Evolutionary conservation across 2,113 vertebrate species (phyloP).

Genomic region (Urocynchramus pylzowi): DNA sequence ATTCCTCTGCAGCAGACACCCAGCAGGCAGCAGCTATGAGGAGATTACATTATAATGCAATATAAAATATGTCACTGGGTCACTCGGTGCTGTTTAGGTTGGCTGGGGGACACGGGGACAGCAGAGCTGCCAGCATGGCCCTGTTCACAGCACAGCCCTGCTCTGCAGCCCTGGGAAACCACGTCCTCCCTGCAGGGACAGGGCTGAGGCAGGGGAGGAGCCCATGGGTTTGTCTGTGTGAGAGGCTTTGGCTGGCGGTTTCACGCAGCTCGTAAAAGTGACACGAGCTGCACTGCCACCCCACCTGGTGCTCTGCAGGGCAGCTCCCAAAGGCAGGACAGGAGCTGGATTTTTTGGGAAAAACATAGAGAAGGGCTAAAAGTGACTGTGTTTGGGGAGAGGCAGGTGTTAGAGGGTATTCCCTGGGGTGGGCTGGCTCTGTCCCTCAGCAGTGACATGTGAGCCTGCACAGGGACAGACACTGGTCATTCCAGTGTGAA

Average conservation of each 20-base stretch:
- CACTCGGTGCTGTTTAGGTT: constrained; percentile 34
- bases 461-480: background rate
- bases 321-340: fast-evolving
- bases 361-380: fast-evolving
- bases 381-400: background rate
- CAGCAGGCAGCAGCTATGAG: background rate
- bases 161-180: background rate
- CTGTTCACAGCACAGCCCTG: background rate
- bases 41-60: background rate
- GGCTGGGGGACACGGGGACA: background rate
- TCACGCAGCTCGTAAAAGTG: background rate
- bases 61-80: background rate
- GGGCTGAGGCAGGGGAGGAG: background rate
- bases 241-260: fast-evolving
- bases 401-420: background rate
- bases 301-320: background rate
- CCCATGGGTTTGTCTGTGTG: fast-evolving
- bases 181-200: background rate
- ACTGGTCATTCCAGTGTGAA: fast-evolving
- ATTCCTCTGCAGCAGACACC: background rate
- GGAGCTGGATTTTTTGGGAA: fast-evolving
- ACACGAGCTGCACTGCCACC: fast-evolving
- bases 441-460: fast-evolving
- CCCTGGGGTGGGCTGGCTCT: background rate
- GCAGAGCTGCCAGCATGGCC: background rate